Evolutionary conservation across 23 tunicate genomes (phyloP), one percentile per base, ranked within the genome.

Genomic region (Styela clava): DNA sequence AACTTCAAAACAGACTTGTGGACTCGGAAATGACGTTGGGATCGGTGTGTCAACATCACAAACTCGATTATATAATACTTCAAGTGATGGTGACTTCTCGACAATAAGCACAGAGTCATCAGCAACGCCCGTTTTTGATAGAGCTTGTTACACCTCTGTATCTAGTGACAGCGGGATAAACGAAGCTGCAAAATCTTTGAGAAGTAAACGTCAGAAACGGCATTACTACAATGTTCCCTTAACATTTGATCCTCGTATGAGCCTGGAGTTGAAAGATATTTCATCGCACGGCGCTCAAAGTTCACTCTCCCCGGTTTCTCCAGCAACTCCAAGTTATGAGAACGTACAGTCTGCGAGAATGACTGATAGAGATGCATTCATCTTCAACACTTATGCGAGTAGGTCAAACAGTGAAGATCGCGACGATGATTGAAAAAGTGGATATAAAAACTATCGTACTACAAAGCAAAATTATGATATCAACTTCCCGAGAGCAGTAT

Each of bases 261-360:
- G 56, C 12, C 12, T 44, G 56, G 56, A 44, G 12, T 12, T 44
- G 56, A 44, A 12, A 44, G 56, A 44, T 44, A 5, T 44, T 12
- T 12, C 56, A 44, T 44, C 56, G 56, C 12, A 7, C 7, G 9
- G 12, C 7, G 56, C 12, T 12, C 35, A 26, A 2, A 3, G 32
- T n/a, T 28, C 24, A 71, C 16, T 71, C 3, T 71, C 77, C 7
- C 77, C 77, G 16, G 77, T 71, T 21, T 71, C 77, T 28, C 32
- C 27, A 21, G 34, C 77, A 18, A 71, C 77, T 22, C 77, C 77
- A 21, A 71, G 77, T 32, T 71, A 71, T 35, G 77, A 71, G 34
- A 71, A 71, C 37, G 37, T 32, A 35, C 56, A 44, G 12, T 44
- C 56, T 44, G 56, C 56, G 7, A 44, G 56, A 44, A 5, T 44